Evolutionary conservation across 2,797 vertebrate genomes (phyloP), one percentile per base, ranked within the genome.

Genomic region (Sebastes minor): DNA sequence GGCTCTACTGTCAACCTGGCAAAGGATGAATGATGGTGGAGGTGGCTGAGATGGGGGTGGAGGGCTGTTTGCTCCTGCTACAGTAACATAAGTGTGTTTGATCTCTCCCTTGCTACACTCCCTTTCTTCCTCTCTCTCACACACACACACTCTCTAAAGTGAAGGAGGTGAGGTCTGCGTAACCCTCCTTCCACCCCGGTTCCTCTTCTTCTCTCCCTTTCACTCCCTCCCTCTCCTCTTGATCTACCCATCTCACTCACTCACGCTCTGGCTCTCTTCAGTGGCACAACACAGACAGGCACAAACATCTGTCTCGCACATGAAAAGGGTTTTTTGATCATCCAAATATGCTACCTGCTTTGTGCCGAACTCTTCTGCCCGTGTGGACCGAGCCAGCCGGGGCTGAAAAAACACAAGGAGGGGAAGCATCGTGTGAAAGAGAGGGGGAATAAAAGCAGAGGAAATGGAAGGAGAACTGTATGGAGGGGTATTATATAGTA

Each of bases 231-330:
- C 4, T 63, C 42, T 46, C 49, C 55, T 57, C 56, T 64, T 68
- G 61, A 80, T 78, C 80, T 72, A 63, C 78, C 72, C 69, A 57
- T 81, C 87, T 83, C 68, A 52, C 67, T 80, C 74, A n/a, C 88
- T 86, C 80, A 52, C 6, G 67, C 82, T 80, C 81, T 85, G 84
- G 78, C 81, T 86, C 38, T 75, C 70, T 35, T 63, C 70, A 85
- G 64, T 76, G 52, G 76, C 81, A 66, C 78, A 66, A 64, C 82
- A 73, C 78, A 4, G 75, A 86, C 86, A 90, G 79, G 79, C 63
- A n/a, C 76, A 90, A 90, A 93, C 95, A 95, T 95, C 94, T 95
- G 93, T 81, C 86, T 83, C 30, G 56, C 94, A 95, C 87, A 91
- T 95, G 90, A 94, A 93, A 84, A 87, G 62, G 12, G 14, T 35